phyloP scores from a whole-genome alignment of 2,797 vertebrate genomes.

The Myripristis jacobus region DNA sequence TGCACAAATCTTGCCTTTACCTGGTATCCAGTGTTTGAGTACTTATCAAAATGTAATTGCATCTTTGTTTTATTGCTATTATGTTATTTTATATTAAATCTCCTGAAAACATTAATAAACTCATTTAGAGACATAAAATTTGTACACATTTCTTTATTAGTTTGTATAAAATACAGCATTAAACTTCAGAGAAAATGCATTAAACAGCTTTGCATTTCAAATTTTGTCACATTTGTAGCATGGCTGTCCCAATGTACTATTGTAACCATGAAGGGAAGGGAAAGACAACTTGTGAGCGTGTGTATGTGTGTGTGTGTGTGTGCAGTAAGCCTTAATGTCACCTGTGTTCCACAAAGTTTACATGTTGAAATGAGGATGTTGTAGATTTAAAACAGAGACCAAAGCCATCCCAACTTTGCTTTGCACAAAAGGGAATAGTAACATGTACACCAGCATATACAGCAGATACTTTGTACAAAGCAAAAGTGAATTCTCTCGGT shows the following conservation, averaged over 20 bases:
- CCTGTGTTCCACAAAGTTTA: conserved; percentile 4
- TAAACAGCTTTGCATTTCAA: conserved; percentile 36
- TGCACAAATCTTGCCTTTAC: conserved; percentile 6
- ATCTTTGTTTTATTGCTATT: conserved; percentile 15
- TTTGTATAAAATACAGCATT: conserved; percentile 47
- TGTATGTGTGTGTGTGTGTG: too few relatives aligned
- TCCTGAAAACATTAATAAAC: conserved; percentile 57
- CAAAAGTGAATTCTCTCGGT: conserved; percentile 2
- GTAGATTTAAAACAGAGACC: not conserved
- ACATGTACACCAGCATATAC: conserved; percentile 12
- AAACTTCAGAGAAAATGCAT: conserved; percentile 44
- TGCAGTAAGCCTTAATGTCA: conserved; percentile 46
- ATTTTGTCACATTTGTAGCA: conserved; percentile 55
- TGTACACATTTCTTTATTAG: conserved; percentile 45
- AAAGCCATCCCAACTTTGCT: conserved; percentile 41
- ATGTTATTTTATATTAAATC: conserved; percentile 15
- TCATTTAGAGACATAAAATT: conserved; percentile 33
- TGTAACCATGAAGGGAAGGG: conserved; percentile 16
- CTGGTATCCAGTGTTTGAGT: not conserved
- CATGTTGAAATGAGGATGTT: not conserved
- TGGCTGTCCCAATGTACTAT: conserved; percentile 31
- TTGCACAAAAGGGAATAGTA: conserved; percentile 30
- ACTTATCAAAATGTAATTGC: conserved; percentile 30
- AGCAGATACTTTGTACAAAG: conserved; percentile 40
- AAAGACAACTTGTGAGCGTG: too few relatives aligned